Evolutionary conservation across 2,888 invertebrate genomes (phyloP), one percentile per base, ranked within the genome.

Genomic region (Candidula unifasciata): DNA sequence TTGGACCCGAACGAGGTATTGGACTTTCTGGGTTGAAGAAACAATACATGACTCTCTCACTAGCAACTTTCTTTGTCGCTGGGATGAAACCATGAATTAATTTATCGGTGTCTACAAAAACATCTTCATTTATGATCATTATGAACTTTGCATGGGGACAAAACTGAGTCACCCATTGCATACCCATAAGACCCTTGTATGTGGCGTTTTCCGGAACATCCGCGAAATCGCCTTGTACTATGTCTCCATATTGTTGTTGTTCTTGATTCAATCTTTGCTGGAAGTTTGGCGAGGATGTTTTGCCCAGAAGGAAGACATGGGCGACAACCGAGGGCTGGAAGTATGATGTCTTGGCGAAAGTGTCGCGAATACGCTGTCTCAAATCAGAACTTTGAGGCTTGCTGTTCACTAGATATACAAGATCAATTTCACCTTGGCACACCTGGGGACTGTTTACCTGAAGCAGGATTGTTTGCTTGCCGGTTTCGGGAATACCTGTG

Each of bases 51-150:
- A 73, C 18, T 52, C 33, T 57, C 33, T 64, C 3, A 30, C 52
- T 33, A 0, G 30, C 44, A 18, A 71, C 60, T 60, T 80, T 80
- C 21, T 21, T n/a, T 21, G 60, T 37, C 0, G 80, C 66, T 8
- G 84, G 84, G 33, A 84, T 74, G 8, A 84, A 30, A 24, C 84
- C 80, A 24, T 66, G 60, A 0, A 80, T 27, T 3, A 84, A 52
- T 66, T 84, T 84, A 66, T 84, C 84, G 24, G 84, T 74, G 37
- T 84, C 84, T 2, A 84, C 84, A 52, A 84, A 84, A 6, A 84
- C 74, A 33, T 80, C 80, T 37, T 84, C 84, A 30, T 84, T 80
- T 30, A 80, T 73, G 33, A 73, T 80, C 52, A 84, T 52, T 5
- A 84, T 52, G 66, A 24, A 52, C 18, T 80, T 52, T 13, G 71